Base-by-base conservation (phyloP, 1,140 invertebrate species). In the Caenorhabditis briggsae region DNA sequence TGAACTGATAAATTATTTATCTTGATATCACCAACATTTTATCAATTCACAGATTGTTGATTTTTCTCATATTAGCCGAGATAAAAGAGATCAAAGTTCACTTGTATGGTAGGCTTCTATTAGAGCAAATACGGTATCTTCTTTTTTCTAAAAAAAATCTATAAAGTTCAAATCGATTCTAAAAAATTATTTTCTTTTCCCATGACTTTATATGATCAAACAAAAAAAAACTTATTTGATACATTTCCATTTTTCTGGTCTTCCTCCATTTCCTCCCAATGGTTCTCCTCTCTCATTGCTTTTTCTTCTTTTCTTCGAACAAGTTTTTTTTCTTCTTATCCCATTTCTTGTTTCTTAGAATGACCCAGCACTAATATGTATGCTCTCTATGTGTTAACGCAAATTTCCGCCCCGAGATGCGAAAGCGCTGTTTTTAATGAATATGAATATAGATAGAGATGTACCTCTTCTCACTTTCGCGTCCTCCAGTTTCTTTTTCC, bases 331-430 rank as follows among this genome's bases (percentile, higher is more conserved):
- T 33, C 33, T 33, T 33, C 33, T 33, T 33, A 33, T 33, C 33
- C 25, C 59, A 33, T 12, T 64, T 41, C 33, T 33, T 33, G 33
- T 64, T 64, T 64, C 59, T 33, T 64, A 41, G 59, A 64, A 64
- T 64, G 59, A 64, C 59, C 59, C 33, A 33, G 33, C 56, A 53
- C 50, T 53, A 58, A 20, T 58, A 20, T 58, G 56, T 58, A n/a
- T 33, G 33, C 33, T 33, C 33, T 58, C 56, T 58, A 18, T 58
- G 20, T 9, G 41, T 18, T 70, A 70, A 70, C 64, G 64, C 64
- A 70, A 70, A 70, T 70, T 70, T 70, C 64, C 64, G 64, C 64
- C 64, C 33, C 33, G 33, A 70, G 64, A 70, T 70, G 64, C 14
- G 33, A 70, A 70, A 70, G 16, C 64, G 64, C 64, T 61, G 59